These are phyloP conservation scores for Myodes glareolus DNA, from an alignment of 2,113 vertebrate genomes.

Conservation along the genomic window DNA sequence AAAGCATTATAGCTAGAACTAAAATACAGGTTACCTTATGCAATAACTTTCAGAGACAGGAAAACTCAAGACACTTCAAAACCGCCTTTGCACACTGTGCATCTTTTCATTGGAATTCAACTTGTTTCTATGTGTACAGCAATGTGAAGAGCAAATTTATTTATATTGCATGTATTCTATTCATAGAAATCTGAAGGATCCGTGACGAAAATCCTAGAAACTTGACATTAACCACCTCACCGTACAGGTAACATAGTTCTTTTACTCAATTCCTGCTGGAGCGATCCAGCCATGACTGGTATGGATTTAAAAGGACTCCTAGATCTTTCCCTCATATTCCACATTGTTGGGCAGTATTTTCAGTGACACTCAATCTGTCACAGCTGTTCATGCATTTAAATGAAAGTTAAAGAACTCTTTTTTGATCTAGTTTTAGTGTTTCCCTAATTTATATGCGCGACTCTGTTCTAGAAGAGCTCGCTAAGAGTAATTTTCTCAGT, in stretches of 20 bases:
- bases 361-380: conserved; percentile 70
- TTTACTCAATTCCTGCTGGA: background rate
- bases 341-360: conserved; percentile 74
- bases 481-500: conserved; percentile 75
- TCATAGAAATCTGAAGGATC: background rate
- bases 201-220: background rate
- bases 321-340: conserved; percentile 38
- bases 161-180: background rate
- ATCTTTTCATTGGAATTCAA: background rate
- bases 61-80: background rate
- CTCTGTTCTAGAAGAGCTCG: conserved; percentile 72
- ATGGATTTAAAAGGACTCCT: conserved; percentile 62
- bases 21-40: background rate
- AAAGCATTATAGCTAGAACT: background rate
- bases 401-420: conserved; percentile 80
- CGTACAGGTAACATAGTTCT: background rate
- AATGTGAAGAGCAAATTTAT: background rate
- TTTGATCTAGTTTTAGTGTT: conserved; percentile 77
- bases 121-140: background rate
- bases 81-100: background rate
- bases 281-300: conserved; percentile 11
- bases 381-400: conserved; percentile 84
- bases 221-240: background rate
- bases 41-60: background rate
- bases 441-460: conserved; percentile 76